Base-by-base conservation (phyloP, 1,140 invertebrate species). In the Bombus superbus region DNA sequence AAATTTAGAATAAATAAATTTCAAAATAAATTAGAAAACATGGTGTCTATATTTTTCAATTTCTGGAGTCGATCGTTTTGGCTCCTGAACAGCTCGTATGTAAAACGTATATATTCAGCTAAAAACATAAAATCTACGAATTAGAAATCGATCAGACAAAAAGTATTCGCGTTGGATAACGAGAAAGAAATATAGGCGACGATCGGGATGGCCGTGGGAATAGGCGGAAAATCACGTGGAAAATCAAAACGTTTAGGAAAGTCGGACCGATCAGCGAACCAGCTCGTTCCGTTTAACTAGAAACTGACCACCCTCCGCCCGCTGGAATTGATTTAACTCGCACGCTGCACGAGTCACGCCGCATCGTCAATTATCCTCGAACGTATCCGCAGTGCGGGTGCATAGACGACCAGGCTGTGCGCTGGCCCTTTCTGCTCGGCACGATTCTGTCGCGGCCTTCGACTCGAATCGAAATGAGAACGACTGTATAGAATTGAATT, bases 401-500 rank as follows among this genome's bases (percentile, higher is more conserved):
- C 66, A 76, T 32, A 47, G 57, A 22, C 73, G 57, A 25, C 38
- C 25, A n/a, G 62, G 64, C n/a, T 8, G 64, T 22, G 32, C 6
- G 64, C 11, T 32, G 32, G 15, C 38, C 28, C 35, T 75, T 81
- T 59, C 35, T n/a, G 40, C 18, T 71, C 64, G 38, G 57, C 83
- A 74, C 76, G 83, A 57, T 72, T 62, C 69, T 62, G 42, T 22
- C 64, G 2, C 62, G 40, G 25, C 69, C 38, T 28, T 28, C 38
- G 72, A 62, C 59, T 62, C 59, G 62, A 75, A 42, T n/a, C 53
- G 66, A 89, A 85, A 92, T 94, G 94, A 94, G 94, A 94, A 94
- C 93, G 83, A 94, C 94, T 94, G 94, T 77, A 80, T 85, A 86
- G 92, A 91, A 94, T 94, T 93, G 94, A 94, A 94, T 94, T 94